These are phyloP conservation scores for Imbricaverruca yamaguchii DNA, from an alignment of 2,888 invertebrate species.

Conservation along the genomic window DNA sequence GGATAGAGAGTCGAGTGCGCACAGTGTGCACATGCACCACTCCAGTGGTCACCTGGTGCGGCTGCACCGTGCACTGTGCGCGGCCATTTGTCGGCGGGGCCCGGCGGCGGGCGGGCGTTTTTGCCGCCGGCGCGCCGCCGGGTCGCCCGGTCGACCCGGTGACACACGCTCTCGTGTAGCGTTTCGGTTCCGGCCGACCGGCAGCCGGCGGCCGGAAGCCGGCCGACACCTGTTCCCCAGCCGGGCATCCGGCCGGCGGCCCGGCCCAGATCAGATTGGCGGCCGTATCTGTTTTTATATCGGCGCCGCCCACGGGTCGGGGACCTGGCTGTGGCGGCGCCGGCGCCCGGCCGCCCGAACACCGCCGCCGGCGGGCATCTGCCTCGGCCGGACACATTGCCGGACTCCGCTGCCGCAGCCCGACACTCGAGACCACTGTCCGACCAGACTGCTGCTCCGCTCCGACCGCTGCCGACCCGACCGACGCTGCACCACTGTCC, in stretches of 20 bases:
- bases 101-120: not conserved
- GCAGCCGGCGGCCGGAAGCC: not conserved
- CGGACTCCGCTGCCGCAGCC: too few relatives aligned
- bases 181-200: slow-evolving; percentile 14
- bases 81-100: not conserved
- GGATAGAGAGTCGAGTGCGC: too few relatives aligned
- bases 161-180: slow-evolving; percentile 3
- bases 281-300: slow-evolving; percentile 14
- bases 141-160: not conserved
- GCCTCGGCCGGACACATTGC: too few relatives aligned
- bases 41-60: too few relatives aligned
- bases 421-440: too few relatives aligned
- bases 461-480: too few relatives aligned
- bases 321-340: not conserved
- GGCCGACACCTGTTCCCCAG: slow-evolving; percentile 8
- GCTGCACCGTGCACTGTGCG: too few relatives aligned
- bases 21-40: too few relatives aligned
- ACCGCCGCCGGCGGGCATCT: too few relatives aligned
- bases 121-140: not conserved
- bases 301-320: not conserved
- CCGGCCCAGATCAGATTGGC: not conserved
- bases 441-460: too few relatives aligned
- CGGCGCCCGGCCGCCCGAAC: not conserved
- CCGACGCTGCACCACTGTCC: too few relatives aligned
- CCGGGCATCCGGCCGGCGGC: not conserved